Conservation (phyloP, 2,888 invertebrate species). For the Schrankia costaestrigalis region DNA sequence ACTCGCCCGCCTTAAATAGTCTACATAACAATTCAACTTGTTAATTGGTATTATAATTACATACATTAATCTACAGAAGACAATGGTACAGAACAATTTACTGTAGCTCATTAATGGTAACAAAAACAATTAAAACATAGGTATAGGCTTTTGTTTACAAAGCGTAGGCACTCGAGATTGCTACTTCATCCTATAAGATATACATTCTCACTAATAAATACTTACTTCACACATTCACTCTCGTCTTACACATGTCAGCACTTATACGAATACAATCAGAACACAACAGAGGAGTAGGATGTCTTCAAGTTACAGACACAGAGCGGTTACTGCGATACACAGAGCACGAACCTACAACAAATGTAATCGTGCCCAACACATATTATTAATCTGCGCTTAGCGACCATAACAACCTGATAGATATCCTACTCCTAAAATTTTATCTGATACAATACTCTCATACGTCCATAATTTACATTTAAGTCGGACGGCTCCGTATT, state of each 20-base stretch:
- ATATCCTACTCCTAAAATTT: too few relatives aligned
- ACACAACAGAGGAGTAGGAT: too few relatives aligned
- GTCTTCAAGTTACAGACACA: too few relatives aligned
- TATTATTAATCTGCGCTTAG: too few relatives aligned
- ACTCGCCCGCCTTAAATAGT: slow-evolving; percentile 40
- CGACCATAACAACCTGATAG: too few relatives aligned
- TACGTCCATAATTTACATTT: slow-evolving; percentile 51
- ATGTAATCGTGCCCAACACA: too few relatives aligned
- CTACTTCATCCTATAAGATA: slow-evolving; percentile 72
- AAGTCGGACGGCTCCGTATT: slow-evolving; percentile 71
- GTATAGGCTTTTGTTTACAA: slow-evolving; percentile 77
- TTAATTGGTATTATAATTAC: slow-evolving; percentile 76
- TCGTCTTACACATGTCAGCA: slow-evolving; percentile 40
- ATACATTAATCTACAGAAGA: slow-evolving; percentile 74
- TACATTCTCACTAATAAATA: slow-evolving; percentile 80
- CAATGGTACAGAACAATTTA: slow-evolving; percentile 73
- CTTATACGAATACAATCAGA: slow-evolving; percentile 7
- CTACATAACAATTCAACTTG: slow-evolving; percentile 79
- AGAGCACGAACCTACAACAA: too few relatives aligned
- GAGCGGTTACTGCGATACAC: too few relatives aligned
- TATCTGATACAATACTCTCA: slow-evolving; percentile 44
- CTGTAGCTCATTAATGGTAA: slow-evolving; percentile 77
- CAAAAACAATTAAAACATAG: slow-evolving; percentile 77
- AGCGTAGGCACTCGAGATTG: slow-evolving; percentile 82
- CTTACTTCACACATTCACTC: slow-evolving; percentile 62